Conservation (phyloP, 2,888 invertebrate species). For the Euphydryas editha region DNA sequence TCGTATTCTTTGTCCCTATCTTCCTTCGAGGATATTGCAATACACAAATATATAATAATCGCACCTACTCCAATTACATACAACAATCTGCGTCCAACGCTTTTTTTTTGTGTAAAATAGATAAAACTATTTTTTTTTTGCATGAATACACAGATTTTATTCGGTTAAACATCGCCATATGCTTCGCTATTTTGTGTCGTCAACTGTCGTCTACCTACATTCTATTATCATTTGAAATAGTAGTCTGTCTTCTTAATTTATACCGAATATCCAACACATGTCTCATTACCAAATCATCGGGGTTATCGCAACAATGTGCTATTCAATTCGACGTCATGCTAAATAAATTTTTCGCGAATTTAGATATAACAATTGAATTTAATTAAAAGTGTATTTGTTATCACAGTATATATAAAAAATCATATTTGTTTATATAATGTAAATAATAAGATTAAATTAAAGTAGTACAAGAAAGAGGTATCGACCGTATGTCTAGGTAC, state of each 20-base stretch:
- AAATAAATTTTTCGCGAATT: slow-evolving; percentile 32
- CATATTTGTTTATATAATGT: background rate
- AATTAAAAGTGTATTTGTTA: background rate
- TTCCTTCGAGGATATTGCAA: slow-evolving; percentile 29
- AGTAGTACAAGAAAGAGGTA: slow-evolving; percentile 26
- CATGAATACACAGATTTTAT: too few relatives aligned
- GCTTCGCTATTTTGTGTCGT: background rate
- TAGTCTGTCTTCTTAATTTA: slow-evolving; percentile 9
- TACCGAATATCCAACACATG: slow-evolving; percentile 31
- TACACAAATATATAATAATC: slow-evolving; percentile 8
- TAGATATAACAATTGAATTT: slow-evolving; percentile 23
- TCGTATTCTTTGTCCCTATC: slow-evolving; percentile 54
- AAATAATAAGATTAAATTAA: slow-evolving; percentile 18
- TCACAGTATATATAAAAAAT: background rate
- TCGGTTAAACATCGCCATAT: too few relatives aligned
- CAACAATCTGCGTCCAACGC: background rate
- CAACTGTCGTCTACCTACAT: background rate
- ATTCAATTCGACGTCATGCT: slow-evolving; percentile 42
- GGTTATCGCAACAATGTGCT: slow-evolving; percentile 46
- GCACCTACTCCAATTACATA: background rate
- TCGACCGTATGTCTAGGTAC: slow-evolving; percentile 45
- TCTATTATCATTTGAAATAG: slow-evolving; percentile 12
- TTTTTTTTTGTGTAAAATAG: slow-evolving; percentile 10
- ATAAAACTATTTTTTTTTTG: too few relatives aligned
- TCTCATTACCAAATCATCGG: slow-evolving; percentile 42